Conservation (phyloP, 2,113 vertebrate genomes). For the Myiopsitta monachus region DNA sequence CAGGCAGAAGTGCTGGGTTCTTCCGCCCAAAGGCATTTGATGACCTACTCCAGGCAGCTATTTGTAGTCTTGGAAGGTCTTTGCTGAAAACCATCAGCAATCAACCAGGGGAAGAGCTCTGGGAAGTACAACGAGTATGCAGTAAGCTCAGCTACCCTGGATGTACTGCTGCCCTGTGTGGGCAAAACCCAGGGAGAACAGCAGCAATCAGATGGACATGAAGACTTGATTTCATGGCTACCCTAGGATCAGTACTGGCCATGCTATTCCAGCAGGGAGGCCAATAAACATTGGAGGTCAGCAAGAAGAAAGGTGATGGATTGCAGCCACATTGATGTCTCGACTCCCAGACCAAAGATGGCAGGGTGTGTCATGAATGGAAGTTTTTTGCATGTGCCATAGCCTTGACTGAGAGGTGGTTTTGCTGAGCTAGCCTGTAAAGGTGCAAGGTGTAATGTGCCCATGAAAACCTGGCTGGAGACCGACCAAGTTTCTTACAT, state of each 20-base stretch:
- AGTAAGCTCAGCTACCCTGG: not conserved
- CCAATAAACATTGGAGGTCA: not conserved
- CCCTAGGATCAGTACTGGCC: not conserved
- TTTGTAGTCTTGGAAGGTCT: not conserved
- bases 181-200: not conserved
- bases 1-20: not conserved
- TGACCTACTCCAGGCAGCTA: not conserved
- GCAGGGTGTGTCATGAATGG: not conserved
- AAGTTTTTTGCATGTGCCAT: not conserved
- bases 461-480: not conserved
- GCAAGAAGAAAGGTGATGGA: not conserved
- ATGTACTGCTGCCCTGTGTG: fast-evolving
- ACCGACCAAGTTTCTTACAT: not conserved
- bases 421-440: not conserved
- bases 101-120: not conserved
- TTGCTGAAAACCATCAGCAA: not conserved
- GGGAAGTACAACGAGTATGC: not conserved
- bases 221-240: not conserved
- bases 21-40: not conserved
- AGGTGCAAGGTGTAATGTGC: not conserved
- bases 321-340: fast-evolving
- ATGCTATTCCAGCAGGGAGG: not conserved
- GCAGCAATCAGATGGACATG: not conserved
- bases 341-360: not conserved
- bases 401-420: not conserved